Percentiles rank a stretch among this genome's conserved stretches.
Conservation (phyloP, 2,888 invertebrate genomes). For the Lissocephala sabroskyi region DNA sequence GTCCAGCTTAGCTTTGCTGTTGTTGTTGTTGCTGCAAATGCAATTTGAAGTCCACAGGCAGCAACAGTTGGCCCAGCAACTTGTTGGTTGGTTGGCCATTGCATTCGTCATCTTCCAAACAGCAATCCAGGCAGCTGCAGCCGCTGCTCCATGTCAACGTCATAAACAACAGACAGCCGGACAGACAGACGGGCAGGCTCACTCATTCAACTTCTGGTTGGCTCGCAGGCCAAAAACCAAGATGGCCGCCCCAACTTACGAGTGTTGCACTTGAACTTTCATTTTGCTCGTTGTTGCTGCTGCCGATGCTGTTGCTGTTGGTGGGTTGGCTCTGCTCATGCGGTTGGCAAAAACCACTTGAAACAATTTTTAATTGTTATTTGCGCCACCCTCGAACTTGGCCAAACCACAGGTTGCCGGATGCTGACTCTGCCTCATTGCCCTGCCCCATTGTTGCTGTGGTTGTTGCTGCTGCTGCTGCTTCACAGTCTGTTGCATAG, state of each 20-base stretch:
- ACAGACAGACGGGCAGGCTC: constrained; percentile 12
- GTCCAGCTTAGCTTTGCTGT: not conserved
- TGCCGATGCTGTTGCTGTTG: not conserved
- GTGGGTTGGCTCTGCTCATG: constrained; percentile 19
- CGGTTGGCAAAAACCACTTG: constrained; percentile 59
- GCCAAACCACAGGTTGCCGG: constrained; percentile 6
- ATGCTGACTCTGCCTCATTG: not conserved
- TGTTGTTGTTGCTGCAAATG: constrained; percentile 5
- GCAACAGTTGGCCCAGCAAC: constrained; percentile 56
- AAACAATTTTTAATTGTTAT: constrained; percentile 70
- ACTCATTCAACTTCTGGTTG: constrained; percentile 48
- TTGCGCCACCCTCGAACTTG: constrained; percentile 35
- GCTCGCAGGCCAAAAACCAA: constrained; percentile 40
- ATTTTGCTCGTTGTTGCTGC: constrained; percentile 23
- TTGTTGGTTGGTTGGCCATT: constrained; percentile 52
- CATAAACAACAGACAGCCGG: constrained; percentile 37
- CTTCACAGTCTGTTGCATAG: constrained; percentile 40
- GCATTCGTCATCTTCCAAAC: constrained; percentile 3
- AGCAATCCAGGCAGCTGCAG: constrained; percentile 18
- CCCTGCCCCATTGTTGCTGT: not conserved
- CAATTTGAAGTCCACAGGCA: constrained; percentile 16
- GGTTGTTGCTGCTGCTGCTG: constrained; percentile 17
- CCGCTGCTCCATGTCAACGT: constrained; percentile 38
- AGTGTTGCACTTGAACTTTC: constrained; percentile 48
- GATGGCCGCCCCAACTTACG: constrained; percentile 53